These are phyloP conservation scores for Poeciliopsis gracilis DNA, from an alignment of 2,797 vertebrate genomes.

Conservation along the genomic window DNA sequence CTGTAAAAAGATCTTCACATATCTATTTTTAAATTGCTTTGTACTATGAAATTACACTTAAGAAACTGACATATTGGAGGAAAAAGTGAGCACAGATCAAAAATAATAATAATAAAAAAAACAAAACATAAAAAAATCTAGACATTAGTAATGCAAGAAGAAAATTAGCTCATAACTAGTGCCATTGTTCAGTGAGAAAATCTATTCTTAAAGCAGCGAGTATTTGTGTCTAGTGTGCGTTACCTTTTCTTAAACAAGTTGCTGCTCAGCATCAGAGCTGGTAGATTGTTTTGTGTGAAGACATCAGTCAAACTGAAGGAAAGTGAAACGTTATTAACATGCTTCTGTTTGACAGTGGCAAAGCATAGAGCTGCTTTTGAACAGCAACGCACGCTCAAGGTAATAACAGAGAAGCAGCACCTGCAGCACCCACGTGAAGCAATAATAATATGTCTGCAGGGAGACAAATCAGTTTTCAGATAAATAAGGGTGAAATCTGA, in stretches of 20 bases:
- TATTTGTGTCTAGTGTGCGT: constrained; percentile 8
- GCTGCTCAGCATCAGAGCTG: neutral
- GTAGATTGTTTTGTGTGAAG: neutral
- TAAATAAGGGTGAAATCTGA: neutral
- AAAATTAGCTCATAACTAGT: neutral
- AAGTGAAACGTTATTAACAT: neutral
- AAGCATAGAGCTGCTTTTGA: constrained; percentile 8
- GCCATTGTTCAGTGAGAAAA: neutral
- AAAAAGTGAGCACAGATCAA: neutral
- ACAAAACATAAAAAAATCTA: neutral
- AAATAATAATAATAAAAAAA: neutral
- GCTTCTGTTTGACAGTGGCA: constrained; percentile 5
- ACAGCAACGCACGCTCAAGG: neutral
- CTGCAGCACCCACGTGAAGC: constrained; percentile 29
- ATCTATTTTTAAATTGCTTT: constrained; percentile 27
- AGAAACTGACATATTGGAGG: neutral
- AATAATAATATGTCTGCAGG: constrained; percentile 4
- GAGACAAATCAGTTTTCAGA: neutral
- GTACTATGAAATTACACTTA: constrained; percentile 29
- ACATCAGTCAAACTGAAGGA: constrained; percentile 5
- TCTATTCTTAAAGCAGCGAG: constrained; percentile 17
- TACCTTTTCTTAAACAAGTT: constrained; percentile 11
- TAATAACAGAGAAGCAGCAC: constrained; percentile 48
- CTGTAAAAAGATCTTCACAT: constrained; percentile 19
- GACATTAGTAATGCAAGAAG: neutral